Conservation (phyloP, 2,888 invertebrate genomes). For the Scaptomyza caliginosa region DNA sequence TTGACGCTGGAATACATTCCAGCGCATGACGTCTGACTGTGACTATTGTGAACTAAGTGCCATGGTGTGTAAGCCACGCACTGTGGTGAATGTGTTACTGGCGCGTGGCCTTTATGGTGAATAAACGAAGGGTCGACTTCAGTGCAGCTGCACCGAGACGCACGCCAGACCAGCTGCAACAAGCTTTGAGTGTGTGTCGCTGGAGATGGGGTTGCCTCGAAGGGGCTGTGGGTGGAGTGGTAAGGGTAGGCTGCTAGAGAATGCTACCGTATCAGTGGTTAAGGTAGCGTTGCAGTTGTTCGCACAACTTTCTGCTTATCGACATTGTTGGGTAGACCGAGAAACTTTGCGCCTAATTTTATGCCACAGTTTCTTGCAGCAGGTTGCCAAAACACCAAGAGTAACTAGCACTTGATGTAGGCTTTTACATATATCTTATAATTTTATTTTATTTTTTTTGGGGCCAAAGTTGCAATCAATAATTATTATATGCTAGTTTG, state of each 20-base stretch:
- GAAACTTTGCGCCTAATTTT: conserved; percentile 56
- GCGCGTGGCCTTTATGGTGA: conserved; percentile 54
- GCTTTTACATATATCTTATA: conserved; percentile 1
- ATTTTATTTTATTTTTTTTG: conserved; percentile 12
- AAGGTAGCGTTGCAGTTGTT: conserved; percentile 31
- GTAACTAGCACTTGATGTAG: conserved; percentile 9
- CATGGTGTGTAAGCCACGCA: conserved; percentile 5
- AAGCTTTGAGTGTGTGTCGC: background rate
- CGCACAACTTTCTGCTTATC: conserved; percentile 49
- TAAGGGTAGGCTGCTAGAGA: background rate
- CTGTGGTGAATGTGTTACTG: conserved; percentile 25
- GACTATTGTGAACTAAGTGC: conserved; percentile 62
- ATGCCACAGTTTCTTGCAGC: conserved; percentile 51
- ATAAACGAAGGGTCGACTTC: conserved; percentile 1
- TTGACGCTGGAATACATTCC: conserved; percentile 47
- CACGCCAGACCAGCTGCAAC: conserved; percentile 32
- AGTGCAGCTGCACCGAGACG: conserved; percentile 66
- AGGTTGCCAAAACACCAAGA: conserved; percentile 21
- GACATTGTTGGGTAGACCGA: conserved; percentile 34
- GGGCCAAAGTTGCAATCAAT: conserved; percentile 71
- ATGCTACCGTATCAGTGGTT: conserved; percentile 28
- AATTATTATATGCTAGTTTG: conserved; percentile 67
- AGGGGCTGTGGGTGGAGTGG: background rate
- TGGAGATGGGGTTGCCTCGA: background rate
- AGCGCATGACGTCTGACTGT: conserved; percentile 67